A percentile compares a stretch with the other conserved stretches of the same genome.
Conservation (phyloP, 2,888 invertebrate species). For the Panzeria rudis region DNA sequence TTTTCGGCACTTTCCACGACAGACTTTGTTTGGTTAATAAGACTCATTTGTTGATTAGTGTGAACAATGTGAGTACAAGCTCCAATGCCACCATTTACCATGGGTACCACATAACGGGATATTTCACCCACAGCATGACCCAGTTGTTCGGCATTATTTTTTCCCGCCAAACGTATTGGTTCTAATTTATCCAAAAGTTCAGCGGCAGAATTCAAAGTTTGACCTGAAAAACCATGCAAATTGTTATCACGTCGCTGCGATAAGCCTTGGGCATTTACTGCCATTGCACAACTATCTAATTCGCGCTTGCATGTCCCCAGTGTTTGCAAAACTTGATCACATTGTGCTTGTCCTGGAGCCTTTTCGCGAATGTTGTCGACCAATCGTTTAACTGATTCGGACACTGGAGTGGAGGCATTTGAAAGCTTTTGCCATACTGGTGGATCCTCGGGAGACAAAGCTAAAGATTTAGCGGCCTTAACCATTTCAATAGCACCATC, state of each 20-base stretch:
- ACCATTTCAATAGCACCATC: slow-evolving; percentile 96
- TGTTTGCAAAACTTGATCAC: slow-evolving; percentile 92
- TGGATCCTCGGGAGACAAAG: slow-evolving; percentile 94
- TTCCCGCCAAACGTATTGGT: slow-evolving; percentile 92
- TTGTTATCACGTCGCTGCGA: slow-evolving; percentile 88
- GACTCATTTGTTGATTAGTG: slow-evolving; percentile 92
- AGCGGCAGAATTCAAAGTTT: slow-evolving; percentile 90
- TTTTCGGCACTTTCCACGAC: slow-evolving; percentile 96
- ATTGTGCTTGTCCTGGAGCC: slow-evolving; percentile 98
- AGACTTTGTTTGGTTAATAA: slow-evolving; percentile 96
- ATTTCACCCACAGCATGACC: slow-evolving; percentile 93
- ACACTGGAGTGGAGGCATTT: slow-evolving; percentile 96
- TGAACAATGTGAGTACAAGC: slow-evolving; percentile 95
- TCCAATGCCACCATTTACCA: slow-evolving; percentile 93
- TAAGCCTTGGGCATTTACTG: slow-evolving; percentile 93
- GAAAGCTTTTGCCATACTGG: slow-evolving; percentile 97
- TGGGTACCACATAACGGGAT: slow-evolving; percentile 91
- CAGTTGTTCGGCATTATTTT: slow-evolving; percentile 95
- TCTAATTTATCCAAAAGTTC: slow-evolving; percentile 94
- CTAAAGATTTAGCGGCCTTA: slow-evolving; percentile 93
- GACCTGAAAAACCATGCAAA: slow-evolving; percentile 90
- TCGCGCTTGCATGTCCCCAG: slow-evolving; percentile 90
- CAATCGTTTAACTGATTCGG: slow-evolving; percentile 97
- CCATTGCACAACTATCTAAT: slow-evolving; percentile 93
- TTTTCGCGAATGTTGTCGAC: slow-evolving; percentile 96